These are phyloP conservation scores for Platynereis dumerilii DNA, from an alignment of 2,888 invertebrate genomes.

Conservation along the genomic window DNA sequence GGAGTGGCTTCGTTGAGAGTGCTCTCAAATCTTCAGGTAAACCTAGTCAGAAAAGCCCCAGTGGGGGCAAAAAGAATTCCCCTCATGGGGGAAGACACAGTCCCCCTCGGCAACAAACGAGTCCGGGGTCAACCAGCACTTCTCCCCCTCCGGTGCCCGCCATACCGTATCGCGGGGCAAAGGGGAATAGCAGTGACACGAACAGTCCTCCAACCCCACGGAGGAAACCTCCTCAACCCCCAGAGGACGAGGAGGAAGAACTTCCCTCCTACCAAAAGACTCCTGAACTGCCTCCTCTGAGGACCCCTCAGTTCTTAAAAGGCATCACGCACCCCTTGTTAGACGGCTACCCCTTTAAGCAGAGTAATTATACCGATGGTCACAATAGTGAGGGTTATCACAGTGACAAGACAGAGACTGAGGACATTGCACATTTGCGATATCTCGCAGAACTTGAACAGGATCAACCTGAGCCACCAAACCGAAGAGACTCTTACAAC, in stretches of 20 bases:
- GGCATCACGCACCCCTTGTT: conserved; percentile 17
- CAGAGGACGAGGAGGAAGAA: too few species aligned
- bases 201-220: conserved; percentile 11
- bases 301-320: conserved; percentile 10
- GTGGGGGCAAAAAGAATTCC: background rate
- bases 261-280: background rate
- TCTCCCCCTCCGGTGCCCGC: background rate
- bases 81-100: background rate
- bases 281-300: conserved; percentile 16
- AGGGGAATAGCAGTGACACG: background rate
- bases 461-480: background rate
- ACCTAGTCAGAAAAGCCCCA: conserved; percentile 7
- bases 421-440: conserved; percentile 26
- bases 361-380: conserved; percentile 15
- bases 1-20: background rate
- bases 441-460: conserved; percentile 1
- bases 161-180: conserved; percentile 23
- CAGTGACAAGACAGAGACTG: conserved; percentile 31
- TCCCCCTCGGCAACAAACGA: background rate
- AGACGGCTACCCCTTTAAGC: conserved; percentile 19
- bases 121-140: background rate
- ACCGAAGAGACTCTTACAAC: conserved; percentile 6
- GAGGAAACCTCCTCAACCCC: too few species aligned
- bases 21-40: background rate
- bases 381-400: conserved; percentile 37